Evolutionary conservation across 2,888 invertebrate genomes (phyloP).

Genomic region (Frankliniella intonsa): DNA sequence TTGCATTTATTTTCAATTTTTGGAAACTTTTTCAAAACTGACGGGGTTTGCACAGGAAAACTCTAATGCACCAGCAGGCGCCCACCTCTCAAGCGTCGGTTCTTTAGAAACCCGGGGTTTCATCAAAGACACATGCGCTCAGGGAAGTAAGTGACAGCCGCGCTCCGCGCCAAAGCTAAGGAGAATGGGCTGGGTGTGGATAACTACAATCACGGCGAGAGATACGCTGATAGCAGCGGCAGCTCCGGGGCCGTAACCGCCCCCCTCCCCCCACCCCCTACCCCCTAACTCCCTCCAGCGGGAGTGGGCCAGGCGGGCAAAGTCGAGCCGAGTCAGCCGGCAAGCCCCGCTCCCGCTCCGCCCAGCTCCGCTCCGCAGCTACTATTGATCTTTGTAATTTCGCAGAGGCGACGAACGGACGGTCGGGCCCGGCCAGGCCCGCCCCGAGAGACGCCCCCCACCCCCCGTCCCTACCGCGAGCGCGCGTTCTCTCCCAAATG

Average conservation of each 20-base stretch:
- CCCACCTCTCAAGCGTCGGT: too few species aligned
- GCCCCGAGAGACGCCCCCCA: not conserved
- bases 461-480: not conserved
- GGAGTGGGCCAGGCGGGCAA: not conserved
- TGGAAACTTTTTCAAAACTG: too few species aligned
- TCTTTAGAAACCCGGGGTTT: too few species aligned
- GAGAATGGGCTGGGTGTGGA: not conserved
- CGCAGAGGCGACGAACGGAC: not conserved
- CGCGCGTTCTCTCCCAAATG: not conserved
- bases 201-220: constrained; percentile 9
- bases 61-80: too few species aligned
- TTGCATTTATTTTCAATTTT: too few species aligned
- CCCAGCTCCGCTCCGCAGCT: not conserved
- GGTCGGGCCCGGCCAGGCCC: not conserved
- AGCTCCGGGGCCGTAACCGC: too few species aligned
- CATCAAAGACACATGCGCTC: too few species aligned
- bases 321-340: too few species aligned
- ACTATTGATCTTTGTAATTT: constrained; percentile 25
- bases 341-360: not conserved
- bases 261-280: too few species aligned
- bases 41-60: too few species aligned
- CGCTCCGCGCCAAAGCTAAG: not conserved
- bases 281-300: not conserved
- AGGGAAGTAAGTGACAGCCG: not conserved
- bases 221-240: not conserved